These are phyloP conservation scores for Chamaea fasciata DNA, from an alignment of 2,113 vertebrate species.

Conservation along the genomic window DNA sequence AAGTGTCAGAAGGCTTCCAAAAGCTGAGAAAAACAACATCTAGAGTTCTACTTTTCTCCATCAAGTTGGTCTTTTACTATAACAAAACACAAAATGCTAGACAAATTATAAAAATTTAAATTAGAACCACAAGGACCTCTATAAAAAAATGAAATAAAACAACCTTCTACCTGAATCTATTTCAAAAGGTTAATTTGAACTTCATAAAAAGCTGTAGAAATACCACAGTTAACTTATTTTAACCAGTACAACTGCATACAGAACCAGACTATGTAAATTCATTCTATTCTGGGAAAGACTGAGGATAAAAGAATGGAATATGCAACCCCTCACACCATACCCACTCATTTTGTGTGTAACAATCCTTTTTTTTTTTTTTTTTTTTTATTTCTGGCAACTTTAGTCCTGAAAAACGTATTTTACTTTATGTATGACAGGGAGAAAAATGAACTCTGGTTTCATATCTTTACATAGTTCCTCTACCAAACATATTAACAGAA, in stretches of 20 bases:
- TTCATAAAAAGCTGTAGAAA: neutral
- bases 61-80: neutral
- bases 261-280: neutral
- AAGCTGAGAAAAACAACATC: neutral
- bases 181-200: neutral
- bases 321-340: neutral
- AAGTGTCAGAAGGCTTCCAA: neutral
- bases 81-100: neutral
- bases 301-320: neutral
- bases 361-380: neutral
- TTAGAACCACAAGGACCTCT: neutral
- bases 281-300: neutral
- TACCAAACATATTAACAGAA: neutral
- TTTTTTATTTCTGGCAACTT: neutral
- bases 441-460: neutral
- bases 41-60: neutral
- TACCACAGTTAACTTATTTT: neutral
- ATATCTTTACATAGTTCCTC: neutral
- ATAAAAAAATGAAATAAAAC: neutral
- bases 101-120: neutral
- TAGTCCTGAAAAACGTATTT: neutral
- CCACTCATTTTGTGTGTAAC: neutral
- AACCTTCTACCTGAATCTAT: neutral
- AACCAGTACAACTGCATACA: neutral
- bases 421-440: neutral